These are phyloP conservation scores for Phalacrocorax carbo DNA, from an alignment of 2,113 vertebrate genomes.

Conservation along the genomic window DNA sequence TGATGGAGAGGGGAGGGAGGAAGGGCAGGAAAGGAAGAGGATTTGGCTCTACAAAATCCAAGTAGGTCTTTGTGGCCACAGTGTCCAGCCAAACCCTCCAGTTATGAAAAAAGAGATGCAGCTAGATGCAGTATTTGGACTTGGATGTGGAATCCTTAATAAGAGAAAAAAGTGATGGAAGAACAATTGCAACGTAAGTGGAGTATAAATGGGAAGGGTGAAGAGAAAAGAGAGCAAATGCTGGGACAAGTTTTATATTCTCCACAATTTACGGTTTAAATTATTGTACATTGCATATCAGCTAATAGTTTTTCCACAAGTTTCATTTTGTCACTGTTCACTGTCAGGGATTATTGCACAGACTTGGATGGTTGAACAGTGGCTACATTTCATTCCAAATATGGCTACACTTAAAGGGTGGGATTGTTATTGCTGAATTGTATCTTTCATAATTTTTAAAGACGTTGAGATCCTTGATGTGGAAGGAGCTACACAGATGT, in stretches of 20 bases:
- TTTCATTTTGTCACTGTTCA: background rate
- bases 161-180: background rate
- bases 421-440: background rate
- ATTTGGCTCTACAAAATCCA: background rate
- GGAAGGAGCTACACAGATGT: background rate
- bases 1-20: background rate
- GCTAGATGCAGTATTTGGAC: background rate
- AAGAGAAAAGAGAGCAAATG: background rate
- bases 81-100: background rate
- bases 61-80: background rate
- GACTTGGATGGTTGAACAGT: background rate
- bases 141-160: background rate
- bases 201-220: background rate
- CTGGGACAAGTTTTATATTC: background rate
- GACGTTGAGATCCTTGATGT: background rate
- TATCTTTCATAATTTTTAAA: background rate
- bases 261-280: background rate
- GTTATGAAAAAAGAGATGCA: background rate
- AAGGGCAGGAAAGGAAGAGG: background rate
- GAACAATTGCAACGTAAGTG: background rate
- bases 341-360: background rate
- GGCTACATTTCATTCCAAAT: constrained; percentile 8
- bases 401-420: background rate
- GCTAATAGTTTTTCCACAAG: background rate
- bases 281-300: background rate